Evolutionary conservation across 2,113 vertebrate genomes (phyloP), one percentile per base, ranked within the genome.

Genomic region (Gila orcuttii): DNA sequence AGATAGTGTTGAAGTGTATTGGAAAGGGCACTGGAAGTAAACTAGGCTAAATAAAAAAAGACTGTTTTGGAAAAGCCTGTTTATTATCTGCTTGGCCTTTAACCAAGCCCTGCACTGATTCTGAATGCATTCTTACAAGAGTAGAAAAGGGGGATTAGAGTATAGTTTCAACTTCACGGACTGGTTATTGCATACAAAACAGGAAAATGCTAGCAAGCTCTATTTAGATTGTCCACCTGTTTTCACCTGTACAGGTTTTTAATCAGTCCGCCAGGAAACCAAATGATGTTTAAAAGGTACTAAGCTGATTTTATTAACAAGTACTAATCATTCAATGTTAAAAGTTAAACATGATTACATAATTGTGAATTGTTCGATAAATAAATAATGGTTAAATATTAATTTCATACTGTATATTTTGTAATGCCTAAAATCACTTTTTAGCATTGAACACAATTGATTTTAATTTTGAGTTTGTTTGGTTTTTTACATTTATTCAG

Each of bases 31-130:
- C 33, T 17, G 52, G 28, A 52, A 82, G 25, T 82, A 25, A 28
- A 82, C 68, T 68, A 66, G 79, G 79, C 62, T 73, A 83, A 73
- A 83, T 73, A 83, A 83, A 42, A 81, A 62, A 79, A 62, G 33
- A 28, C 81, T 28, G 8, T 83, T 82, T 82, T 42, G 68, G 68
- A 73, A 83, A 68, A 83, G 50, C 45, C 31, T 83, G 82, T 83
- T 83, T 33, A 42, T 83, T 42, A 73, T 83, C 66, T 83, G 19
- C 66, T 83, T 42, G 81, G 81, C 81, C 81, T 83, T 71, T 73
- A 71, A 33, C 66, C 73, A 73, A 83, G 47, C 68, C 50, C 47
- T 39, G 10, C 3, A 68, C 50, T 59, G 68, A 73, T 83, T 73
- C 45, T 73, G 50, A 83, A 73, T 73, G 50, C 31, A 42, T 60